A percentile compares a stretch with the other conserved stretches of the same genome.
Evolutionary conservation across 2,113 vertebrate species (phyloP).

Genomic region (Eretmochelys imbricata): DNA sequence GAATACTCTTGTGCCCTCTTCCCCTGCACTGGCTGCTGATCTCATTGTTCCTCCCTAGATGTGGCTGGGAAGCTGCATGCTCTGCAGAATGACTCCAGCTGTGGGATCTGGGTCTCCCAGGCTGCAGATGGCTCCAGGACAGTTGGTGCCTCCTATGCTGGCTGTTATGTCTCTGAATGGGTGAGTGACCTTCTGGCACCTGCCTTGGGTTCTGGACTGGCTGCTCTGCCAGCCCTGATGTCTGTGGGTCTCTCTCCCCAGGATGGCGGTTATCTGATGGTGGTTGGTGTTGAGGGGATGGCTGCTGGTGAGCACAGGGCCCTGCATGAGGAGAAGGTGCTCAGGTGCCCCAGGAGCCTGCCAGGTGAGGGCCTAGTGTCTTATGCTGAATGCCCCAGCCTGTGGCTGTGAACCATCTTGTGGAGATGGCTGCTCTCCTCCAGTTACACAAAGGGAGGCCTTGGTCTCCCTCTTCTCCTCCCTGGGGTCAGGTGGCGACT

Average conservation of each 20-base stretch:
- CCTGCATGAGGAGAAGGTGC: neutral
- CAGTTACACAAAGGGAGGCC: no score
- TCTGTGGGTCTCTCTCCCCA: neutral
- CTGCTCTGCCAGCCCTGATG: neutral
- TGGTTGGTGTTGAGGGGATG: constrained; percentile 18
- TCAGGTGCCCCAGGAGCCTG: constrained; percentile 50
- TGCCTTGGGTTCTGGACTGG: neutral
- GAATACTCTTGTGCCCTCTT: fast-evolving
- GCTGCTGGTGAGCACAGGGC: neutral
- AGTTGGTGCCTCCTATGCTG: constrained; percentile 12
- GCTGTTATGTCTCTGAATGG: constrained; percentile 66
- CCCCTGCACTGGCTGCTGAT: fast-evolving
- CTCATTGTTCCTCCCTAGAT: constrained; percentile 3
- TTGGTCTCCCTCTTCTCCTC: no score
- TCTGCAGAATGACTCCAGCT: constrained; percentile 64
- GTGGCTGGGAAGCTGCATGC: neutral
- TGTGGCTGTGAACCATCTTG: neutral
- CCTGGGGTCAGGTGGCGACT: no score
- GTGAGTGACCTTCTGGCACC: constrained; percentile 24
- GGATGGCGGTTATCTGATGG: constrained; percentile 43
- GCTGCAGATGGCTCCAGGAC: neutral
- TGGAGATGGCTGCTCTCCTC: neutral
- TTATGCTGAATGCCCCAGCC: neutral
- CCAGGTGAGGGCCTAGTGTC: constrained; percentile 22
- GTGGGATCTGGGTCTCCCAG: constrained; percentile 19